A percentile compares a stretch with the other conserved stretches of the same genome.
Evolutionary conservation across 2,797 vertebrate genomes (phyloP).

Genomic region (Uromys caudimaculatus): DNA sequence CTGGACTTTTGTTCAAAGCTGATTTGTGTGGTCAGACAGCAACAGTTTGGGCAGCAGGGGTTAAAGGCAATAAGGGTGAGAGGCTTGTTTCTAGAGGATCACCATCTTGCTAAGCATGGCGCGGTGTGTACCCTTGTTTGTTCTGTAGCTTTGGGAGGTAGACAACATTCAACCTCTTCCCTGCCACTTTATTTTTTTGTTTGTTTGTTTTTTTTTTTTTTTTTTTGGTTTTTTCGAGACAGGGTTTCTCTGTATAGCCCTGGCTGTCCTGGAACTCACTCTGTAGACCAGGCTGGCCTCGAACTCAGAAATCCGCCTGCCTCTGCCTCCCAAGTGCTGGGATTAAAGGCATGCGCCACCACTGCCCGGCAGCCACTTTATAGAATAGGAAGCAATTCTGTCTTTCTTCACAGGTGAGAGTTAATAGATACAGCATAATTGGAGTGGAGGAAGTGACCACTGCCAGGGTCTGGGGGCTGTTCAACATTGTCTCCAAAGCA

Average conservation of each 20-base stretch:
- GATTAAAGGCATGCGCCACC: no score
- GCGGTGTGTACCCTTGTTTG: not conserved
- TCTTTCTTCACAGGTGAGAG: not conserved
- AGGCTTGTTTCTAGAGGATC: not conserved
- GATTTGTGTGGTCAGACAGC: not conserved
- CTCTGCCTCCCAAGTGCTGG: no score
- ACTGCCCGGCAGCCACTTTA: no score
- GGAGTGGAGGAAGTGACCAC: not conserved
- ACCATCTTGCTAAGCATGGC: not conserved
- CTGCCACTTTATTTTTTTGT: not conserved
- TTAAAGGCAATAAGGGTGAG: not conserved
- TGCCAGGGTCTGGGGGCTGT: not conserved
- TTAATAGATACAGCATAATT: not conserved
- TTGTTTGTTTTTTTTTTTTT: no score
- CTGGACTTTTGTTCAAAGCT: not conserved
- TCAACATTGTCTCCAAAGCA: not conserved
- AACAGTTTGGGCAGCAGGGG: not conserved
- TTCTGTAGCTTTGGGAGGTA: not conserved
- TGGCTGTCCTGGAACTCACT: no score
- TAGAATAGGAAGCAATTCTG: not conserved
- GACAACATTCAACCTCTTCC: not conserved
- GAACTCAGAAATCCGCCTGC: no score
- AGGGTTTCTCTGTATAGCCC: no score
- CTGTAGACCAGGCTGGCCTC: no score
- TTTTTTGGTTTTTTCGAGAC: no score